Percentiles rank a stretch among this genome's conserved stretches.
phyloP scores from a whole-genome alignment of 2,888 invertebrate genomes.

The Volucella zonaria region DNA sequence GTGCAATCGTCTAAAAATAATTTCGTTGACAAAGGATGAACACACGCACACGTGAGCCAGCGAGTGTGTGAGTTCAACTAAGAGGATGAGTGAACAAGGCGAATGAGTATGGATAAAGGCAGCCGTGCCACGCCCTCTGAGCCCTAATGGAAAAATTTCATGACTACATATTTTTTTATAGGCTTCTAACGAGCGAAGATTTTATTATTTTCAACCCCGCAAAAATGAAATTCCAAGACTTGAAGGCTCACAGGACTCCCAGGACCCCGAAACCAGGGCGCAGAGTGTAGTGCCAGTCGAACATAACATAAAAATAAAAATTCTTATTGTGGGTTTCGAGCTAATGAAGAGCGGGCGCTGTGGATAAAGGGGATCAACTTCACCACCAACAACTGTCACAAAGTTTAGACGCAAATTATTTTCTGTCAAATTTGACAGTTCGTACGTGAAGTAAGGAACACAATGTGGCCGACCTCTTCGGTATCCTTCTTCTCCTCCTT shows the following conservation, averaged over 20 bases:
- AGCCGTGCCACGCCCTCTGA: conserved; percentile 35
- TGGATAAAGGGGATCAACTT: not conserved
- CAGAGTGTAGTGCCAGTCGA: not conserved
- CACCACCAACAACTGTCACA: not conserved
- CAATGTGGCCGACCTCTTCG: too few species aligned
- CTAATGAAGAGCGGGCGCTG: too few species aligned
- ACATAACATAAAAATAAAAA: not conserved
- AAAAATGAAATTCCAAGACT: not conserved
- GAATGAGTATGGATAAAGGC: too few species aligned
- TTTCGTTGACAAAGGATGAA: conserved; percentile 52
- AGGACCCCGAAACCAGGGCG: not conserved
- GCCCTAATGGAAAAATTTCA: conserved; percentile 48
- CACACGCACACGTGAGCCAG: conserved; percentile 29
- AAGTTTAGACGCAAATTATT: not conserved
- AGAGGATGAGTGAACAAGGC: too few species aligned
- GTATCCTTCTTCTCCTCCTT: too few species aligned
- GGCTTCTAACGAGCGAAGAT: conserved; percentile 36
- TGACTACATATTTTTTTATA: conserved; percentile 40
- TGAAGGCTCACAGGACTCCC: not conserved
- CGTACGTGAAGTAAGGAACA: not conserved
- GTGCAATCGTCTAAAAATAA: conserved; percentile 64
- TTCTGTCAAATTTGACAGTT: conserved; percentile 12
- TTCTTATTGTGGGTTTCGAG: not conserved
- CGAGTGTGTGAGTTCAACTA: not conserved
- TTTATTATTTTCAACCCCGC: conserved; percentile 5